Base-by-base conservation (phyloP, 2,888 invertebrate genomes). In the Galerucella nymphaeae region DNA sequence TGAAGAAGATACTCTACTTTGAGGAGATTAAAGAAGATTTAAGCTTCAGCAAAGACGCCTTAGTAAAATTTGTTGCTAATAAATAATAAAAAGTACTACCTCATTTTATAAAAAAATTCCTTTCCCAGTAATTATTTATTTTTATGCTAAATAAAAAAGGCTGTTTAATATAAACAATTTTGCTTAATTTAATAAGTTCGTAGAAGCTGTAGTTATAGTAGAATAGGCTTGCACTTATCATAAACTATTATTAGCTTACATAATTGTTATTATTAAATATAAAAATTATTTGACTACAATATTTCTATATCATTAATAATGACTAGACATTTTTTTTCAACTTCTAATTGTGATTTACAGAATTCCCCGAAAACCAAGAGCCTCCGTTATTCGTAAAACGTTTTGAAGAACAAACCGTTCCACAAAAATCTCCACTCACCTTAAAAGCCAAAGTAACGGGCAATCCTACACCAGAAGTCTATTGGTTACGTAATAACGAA, bases 401-500 rank as follows among this genome's bases (percentile, higher is more conserved):
- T 79, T 96, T 96, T 89, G 93, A 95, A 88, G 96, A 96, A 86
- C 90, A 93, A 79, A 92, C 90, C 48, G 93, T 96, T 1, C 93
- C 93, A 74, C 94, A 95, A 85, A 93, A 94, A 77, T 92, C 91
- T 62, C 93, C 92, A 3, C 91, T 96, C 74, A 90, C 89, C 78
- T 88, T 97, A 69, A 89, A 89, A 59, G 96, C 96, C 14, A 94
- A 93, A 87, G 96, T 98, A 2, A 93, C 91, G 10, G 97, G 97
- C 65, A 93, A 95, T 84, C 97, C 97, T 65, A 92, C 93, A 2
- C 97, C 97, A n/a, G 93, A 93, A 83, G 92, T 97, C 23, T 91
- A 92, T 58, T 97, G 97, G 97, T 91, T 95, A 74, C 93, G 94
- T 83, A 95, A 96, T 84, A 96, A 96, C 84, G 91, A 92, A 82